Evolutionary conservation across 2,888 invertebrate species (phyloP).

Genomic region (Nipponacmea schrenckii): DNA sequence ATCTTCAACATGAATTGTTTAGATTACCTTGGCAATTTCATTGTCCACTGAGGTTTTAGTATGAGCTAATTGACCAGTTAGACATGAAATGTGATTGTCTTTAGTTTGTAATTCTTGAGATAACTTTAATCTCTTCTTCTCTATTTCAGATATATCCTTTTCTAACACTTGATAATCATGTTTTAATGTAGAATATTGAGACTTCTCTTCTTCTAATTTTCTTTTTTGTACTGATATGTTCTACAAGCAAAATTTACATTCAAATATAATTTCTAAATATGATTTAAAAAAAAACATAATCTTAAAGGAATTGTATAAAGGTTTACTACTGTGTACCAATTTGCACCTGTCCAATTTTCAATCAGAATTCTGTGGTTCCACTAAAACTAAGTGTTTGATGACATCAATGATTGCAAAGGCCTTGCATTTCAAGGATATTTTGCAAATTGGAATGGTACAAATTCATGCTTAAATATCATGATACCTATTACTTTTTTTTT

Average conservation of each 20-base stretch:
- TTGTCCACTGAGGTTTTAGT: conserved; percentile 43
- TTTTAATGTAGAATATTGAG: conserved; percentile 40
- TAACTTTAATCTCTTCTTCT: conserved; percentile 50
- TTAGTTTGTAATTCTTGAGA: conserved; percentile 52
- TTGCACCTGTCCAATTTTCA: too few species aligned
- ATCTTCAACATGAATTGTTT: too few species aligned
- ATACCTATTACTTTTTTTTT: too few species aligned
- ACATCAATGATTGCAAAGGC: too few species aligned
- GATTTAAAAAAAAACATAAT: too few species aligned
- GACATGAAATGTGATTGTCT: conserved; percentile 45
- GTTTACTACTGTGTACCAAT: too few species aligned
- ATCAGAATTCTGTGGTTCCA: too few species aligned
- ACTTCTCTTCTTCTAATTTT: conserved; percentile 54
- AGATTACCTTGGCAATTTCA: conserved; percentile 42
- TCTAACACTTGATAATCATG: conserved; percentile 53
- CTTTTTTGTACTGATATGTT: conserved; percentile 57
- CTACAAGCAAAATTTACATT: conserved; percentile 31
- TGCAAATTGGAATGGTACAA: too few species aligned
- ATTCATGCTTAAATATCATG: too few species aligned
- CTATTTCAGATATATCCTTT: conserved; percentile 53
- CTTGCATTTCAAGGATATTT: too few species aligned
- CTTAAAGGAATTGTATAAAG: too few species aligned
- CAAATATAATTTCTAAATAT: background rate
- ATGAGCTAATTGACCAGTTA: conserved; percentile 51
- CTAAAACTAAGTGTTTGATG: too few species aligned